These are phyloP conservation scores for Lacerta agilis DNA, from an alignment of 2,797 vertebrate genomes.

Conservation along the genomic window DNA sequence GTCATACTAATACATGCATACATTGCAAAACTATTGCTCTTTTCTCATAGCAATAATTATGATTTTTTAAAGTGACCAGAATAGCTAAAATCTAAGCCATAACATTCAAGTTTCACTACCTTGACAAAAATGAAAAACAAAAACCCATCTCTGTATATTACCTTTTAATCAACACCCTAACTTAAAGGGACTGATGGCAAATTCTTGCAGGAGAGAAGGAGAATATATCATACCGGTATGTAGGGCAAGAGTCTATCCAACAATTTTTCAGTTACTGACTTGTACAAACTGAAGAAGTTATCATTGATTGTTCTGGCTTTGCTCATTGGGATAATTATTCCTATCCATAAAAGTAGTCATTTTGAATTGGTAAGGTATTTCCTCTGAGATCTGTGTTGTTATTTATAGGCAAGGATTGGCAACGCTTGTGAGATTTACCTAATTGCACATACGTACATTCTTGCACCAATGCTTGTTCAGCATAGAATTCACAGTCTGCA, in stretches of 20 bases:
- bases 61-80: slow-evolving; percentile 57
- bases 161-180: slow-evolving; percentile 44
- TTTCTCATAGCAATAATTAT: slow-evolving; percentile 48
- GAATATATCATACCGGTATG: neutral
- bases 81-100: slow-evolving; percentile 58
- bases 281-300: slow-evolving; percentile 25
- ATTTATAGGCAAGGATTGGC: neutral
- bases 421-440: neutral
- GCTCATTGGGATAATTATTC: neutral
- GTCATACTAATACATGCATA: slow-evolving; percentile 39
- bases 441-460: neutral
- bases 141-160: slow-evolving; percentile 50
- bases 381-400: neutral
- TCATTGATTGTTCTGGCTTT: neutral
- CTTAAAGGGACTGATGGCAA: slow-evolving; percentile 42
- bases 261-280: slow-evolving; percentile 27
- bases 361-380: neutral
- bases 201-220: slow-evolving; percentile 14
- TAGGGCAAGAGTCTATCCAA: neutral
- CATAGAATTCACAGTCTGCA: slow-evolving; percentile 37
- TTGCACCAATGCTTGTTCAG: slow-evolving; percentile 26
- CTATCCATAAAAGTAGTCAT: neutral
- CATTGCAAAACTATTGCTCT: slow-evolving; percentile 50
- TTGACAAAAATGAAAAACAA: slow-evolving; percentile 51
- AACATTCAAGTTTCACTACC: slow-evolving; percentile 64